Evolutionary conservation across 1,140 invertebrate species (phyloP).

Genomic region (Drosophila seguyi): DNA sequence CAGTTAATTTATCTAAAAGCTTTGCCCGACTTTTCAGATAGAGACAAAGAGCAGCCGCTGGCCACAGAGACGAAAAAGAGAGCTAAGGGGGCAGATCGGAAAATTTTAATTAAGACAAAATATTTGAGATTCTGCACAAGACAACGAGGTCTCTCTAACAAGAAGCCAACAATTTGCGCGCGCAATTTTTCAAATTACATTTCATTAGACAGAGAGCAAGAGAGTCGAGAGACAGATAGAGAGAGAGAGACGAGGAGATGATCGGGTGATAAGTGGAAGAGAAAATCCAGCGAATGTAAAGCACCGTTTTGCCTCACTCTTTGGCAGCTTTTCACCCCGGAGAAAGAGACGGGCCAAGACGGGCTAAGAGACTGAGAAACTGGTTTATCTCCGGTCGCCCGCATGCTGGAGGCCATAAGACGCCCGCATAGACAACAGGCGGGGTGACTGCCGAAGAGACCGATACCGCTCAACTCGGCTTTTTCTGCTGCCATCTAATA

Average conservation of each 20-base stretch:
- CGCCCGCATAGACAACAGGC: slow-evolving; percentile 56
- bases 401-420: slow-evolving; percentile 50
- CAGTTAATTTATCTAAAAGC: slow-evolving; percentile 78
- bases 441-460: slow-evolving; percentile 12
- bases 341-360: slow-evolving; percentile 12
- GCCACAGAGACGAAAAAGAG: not conserved
- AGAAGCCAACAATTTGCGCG: slow-evolving; percentile 70
- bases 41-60: not conserved
- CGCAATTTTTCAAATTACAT: slow-evolving; percentile 80
- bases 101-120: slow-evolving; percentile 79
- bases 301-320: slow-evolving; percentile 73
- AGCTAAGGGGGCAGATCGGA: slow-evolving; percentile 13
- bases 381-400: slow-evolving; percentile 64
- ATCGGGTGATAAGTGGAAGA: slow-evolving; percentile 53
- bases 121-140: slow-evolving; percentile 70
- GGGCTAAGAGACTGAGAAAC: slow-evolving; percentile 36
- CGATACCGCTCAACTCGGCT: slow-evolving; percentile 14
- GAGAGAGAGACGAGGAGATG: slow-evolving; percentile 2
- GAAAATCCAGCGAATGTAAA: slow-evolving; percentile 68
- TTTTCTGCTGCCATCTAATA: slow-evolving; percentile 48
- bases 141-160: slow-evolving; percentile 60
- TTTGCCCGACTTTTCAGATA: slow-evolving; percentile 67
- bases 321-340: slow-evolving; percentile 57
- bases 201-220: slow-evolving; percentile 64
- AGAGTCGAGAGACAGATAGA: slow-evolving; percentile 9